These are phyloP conservation scores for Corythornis vintsioides DNA, from an alignment of 2,113 vertebrate genomes.

Conservation along the genomic window DNA sequence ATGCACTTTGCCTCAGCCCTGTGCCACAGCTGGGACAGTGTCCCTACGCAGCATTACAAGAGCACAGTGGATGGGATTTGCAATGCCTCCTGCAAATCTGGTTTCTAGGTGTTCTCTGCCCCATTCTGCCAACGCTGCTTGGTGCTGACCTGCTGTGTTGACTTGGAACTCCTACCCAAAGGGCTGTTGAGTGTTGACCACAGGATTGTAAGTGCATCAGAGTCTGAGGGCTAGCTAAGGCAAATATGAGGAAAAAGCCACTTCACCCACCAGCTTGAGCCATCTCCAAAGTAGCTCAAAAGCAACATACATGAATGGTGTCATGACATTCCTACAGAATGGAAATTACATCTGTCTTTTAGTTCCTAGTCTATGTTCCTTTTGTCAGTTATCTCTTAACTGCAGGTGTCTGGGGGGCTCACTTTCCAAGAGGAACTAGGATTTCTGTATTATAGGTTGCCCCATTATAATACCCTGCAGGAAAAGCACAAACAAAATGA, in stretches of 20 bases:
- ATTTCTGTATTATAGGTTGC: not conserved
- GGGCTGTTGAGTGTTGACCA: not conserved
- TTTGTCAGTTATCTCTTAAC: not conserved
- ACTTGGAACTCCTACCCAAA: not conserved
- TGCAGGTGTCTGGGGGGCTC: not conserved
- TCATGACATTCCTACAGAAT: not conserved
- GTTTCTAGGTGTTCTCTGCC: not conserved
- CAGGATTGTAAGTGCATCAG: not conserved
- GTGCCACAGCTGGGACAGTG: not conserved
- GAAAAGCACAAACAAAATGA: not conserved
- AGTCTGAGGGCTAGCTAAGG: not conserved
- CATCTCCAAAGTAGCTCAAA: not conserved
- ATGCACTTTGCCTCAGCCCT: not conserved
- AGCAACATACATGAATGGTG: not conserved
- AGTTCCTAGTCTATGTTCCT: not conserved
- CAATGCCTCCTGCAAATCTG: not conserved
- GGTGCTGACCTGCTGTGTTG: not conserved
- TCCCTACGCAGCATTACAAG: not conserved
- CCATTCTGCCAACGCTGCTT: not conserved
- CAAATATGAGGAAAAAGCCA: not conserved
- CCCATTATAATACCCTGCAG: not conserved
- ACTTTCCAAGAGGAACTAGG: not conserved
- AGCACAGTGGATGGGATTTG: not conserved
- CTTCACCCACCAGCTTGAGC: not conserved
- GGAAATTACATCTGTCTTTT: not conserved